Conservation (phyloP, 2,797 vertebrate species). For the Cetoscarus ocellatus region DNA sequence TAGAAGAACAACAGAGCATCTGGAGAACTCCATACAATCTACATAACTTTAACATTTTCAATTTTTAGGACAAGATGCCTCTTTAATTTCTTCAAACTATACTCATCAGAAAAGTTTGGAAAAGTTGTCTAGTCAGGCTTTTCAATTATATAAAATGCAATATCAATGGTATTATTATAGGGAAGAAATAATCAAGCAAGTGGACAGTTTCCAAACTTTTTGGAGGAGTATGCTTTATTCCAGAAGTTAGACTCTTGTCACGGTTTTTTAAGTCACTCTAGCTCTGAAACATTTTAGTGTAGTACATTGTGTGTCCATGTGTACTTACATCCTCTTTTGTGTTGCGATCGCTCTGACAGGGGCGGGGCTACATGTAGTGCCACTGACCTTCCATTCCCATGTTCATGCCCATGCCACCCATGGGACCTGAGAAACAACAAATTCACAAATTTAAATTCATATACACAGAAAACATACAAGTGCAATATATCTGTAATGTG, state of each 20-base stretch:
- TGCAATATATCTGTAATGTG: no score
- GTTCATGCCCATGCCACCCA: slow-evolving; percentile 99
- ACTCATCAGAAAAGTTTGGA: no score
- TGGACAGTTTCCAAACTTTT: no score
- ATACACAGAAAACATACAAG: slow-evolving; percentile 7
- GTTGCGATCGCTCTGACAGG: slow-evolving; percentile 94
- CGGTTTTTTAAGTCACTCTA: no score
- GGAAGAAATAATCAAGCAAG: no score
- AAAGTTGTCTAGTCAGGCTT: no score
- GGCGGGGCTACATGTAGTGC: slow-evolving; percentile 99
- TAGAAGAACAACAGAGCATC: slow-evolving; percentile 35
- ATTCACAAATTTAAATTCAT: slow-evolving; percentile 37
- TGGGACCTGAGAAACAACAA: slow-evolving; percentile 94
- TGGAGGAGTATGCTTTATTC: no score
- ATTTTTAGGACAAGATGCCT: not conserved
- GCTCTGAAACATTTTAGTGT: not conserved
- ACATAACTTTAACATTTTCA: not conserved
- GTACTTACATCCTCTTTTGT: slow-evolving; percentile 98
- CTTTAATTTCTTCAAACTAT: not conserved
- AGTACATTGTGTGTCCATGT: slow-evolving; percentile 72
- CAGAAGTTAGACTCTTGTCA: no score
- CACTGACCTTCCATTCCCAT: slow-evolving; percentile 99
- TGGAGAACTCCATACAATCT: slow-evolving; percentile 4
- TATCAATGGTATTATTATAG: no score
- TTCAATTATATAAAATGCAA: no score